Base-by-base conservation (phyloP, 2,797 vertebrate species). In the Centropyge bicolor region DNA sequence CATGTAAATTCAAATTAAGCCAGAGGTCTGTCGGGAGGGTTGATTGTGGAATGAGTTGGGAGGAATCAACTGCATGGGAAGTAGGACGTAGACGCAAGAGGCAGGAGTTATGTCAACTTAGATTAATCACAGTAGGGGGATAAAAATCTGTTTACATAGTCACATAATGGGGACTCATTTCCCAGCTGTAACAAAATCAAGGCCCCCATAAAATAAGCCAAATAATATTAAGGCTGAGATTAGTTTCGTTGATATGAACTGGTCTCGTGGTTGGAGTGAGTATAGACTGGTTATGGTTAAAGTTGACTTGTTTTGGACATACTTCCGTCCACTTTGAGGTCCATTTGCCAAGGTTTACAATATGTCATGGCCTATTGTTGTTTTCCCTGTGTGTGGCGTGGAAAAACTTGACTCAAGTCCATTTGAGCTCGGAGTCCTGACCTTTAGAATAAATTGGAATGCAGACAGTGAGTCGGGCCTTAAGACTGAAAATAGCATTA, bases 1-100 rank as follows among this genome's bases (percentile, higher is more conserved):
- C 60, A 38, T 76, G 82, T 70, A 79, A 81, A 86, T 83, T 62
- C 40, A 83, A 83, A 90, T 82, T 38, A 79, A 82, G 68, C 48
- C 62, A 65, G 46, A 75, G 60, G 65, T 86, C 82, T 81, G 66
- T 16, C 0, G 20, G 60, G 72, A 66, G 54, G 27, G 48, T 40
- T 60, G 74, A 76, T 24, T 31, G 46, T 59, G 38, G 56, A 85
- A 82, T 16, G 72, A 76, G 71, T 52, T n/a, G 45, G 45, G 51
- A 60, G 24, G 63, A 73, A 83, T 80, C 77, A 70, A 43, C 67
- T 52, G 79, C 22, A 54, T 8, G 27, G 22, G 51, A 69, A 48
- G 65, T 46, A 20, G 48, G 24, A 67, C 0, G 8, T 17, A 24
- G 36, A 48, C 17, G 61, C 54, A 27, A 68, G 22, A 35, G 27